Percentiles rank a stretch among this genome's conserved stretches.
Conservation (phyloP, 2,888 invertebrate species). For the Drosophila antonietae region DNA sequence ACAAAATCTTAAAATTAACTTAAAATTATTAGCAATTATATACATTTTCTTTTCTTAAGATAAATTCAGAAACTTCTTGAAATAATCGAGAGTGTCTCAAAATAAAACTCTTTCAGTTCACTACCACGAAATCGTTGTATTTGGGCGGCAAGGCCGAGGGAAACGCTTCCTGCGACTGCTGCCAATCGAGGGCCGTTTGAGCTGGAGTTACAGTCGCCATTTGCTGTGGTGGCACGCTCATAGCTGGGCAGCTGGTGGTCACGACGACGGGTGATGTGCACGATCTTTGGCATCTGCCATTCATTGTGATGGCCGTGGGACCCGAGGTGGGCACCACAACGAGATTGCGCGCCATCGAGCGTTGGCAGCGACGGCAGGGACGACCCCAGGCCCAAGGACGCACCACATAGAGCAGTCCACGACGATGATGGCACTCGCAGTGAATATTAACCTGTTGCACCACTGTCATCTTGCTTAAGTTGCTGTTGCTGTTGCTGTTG, state of each 20-base stretch:
- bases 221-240: conserved; percentile 29
- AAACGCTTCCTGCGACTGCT: conserved; percentile 23
- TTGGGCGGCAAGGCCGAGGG: conserved; percentile 50
- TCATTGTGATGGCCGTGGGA: conserved; percentile 21
- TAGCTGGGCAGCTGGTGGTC: conserved; percentile 23
- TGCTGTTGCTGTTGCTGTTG: not conserved
- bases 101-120: conserved; percentile 10
- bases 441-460: conserved; percentile 59
- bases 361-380: conserved; percentile 68
- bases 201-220: conserved; percentile 34
- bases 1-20: too few relatives aligned
- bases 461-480: conserved; percentile 36
- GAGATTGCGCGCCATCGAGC: conserved; percentile 61
- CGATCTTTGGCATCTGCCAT: not conserved
- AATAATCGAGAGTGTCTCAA: not conserved
- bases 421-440: conserved; percentile 69
- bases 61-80: not conserved
- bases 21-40: too few relatives aligned
- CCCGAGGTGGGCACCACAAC: conserved; percentile 54
- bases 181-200: conserved; percentile 34
- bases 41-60: not conserved
- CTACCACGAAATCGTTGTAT: conserved; percentile 36
- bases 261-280: conserved; percentile 25
- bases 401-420: conserved; percentile 46
- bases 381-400: conserved; percentile 58